Evolutionary conservation across 2,797 vertebrate genomes (phyloP).

Genomic region (Xenentodon cancila): DNA sequence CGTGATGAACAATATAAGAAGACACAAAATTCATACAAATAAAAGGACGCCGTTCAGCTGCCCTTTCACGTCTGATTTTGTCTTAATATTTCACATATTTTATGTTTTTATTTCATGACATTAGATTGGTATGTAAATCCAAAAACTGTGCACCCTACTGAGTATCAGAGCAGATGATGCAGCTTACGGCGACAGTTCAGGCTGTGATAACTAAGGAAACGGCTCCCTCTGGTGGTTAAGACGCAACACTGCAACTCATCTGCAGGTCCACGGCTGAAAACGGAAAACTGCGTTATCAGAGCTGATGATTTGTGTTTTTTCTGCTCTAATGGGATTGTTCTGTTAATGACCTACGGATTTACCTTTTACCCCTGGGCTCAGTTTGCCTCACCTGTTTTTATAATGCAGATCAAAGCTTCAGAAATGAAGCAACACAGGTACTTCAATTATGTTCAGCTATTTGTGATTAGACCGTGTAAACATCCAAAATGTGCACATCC

Average conservation of each 20-base stretch:
- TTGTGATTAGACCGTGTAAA: no score
- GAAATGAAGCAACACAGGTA: no score
- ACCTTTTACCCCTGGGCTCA: background rate
- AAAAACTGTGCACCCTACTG: background rate
- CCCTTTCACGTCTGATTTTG: no score
- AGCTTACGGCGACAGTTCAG: background rate
- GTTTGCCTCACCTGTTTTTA: no score
- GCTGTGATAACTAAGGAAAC: background rate
- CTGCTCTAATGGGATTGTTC: slow-evolving; percentile 25
- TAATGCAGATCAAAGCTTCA: no score
- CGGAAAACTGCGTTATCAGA: background rate
- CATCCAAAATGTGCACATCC: no score
- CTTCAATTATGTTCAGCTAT: no score
- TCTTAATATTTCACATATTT: no score
- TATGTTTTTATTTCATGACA: no score
- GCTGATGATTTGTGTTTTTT: slow-evolving; percentile 21
- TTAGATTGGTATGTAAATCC: no score
- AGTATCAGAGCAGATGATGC: slow-evolving; percentile 4
- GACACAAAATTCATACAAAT: background rate
- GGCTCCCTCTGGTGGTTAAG: slow-evolving; percentile 63
- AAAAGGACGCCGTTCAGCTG: background rate
- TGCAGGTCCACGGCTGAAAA: background rate
- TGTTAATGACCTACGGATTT: slow-evolving; percentile 1
- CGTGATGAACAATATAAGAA: slow-evolving; percentile 32
- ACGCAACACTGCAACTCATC: slow-evolving; percentile 30